Conservation (phyloP, 2,888 invertebrate species). For the Teinopalpus imperialis region DNA sequence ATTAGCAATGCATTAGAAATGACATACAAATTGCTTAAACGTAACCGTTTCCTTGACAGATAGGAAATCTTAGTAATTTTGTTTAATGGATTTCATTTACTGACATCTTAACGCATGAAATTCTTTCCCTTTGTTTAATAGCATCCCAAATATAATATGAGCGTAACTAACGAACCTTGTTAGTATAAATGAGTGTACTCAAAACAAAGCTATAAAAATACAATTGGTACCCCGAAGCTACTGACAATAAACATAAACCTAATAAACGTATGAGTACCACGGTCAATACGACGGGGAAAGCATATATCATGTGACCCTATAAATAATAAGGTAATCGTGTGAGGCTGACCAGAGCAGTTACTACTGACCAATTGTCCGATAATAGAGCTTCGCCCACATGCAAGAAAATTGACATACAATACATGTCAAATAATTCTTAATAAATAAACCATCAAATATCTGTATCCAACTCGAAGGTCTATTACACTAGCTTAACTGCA, state of each 20-base stretch:
- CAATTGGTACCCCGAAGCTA: slow-evolving; percentile 9
- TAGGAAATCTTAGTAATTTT: too few species aligned
- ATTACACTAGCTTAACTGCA: slow-evolving; percentile 15
- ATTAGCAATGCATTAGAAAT: too few species aligned
- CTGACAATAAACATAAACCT: slow-evolving; percentile 19
- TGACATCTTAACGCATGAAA: slow-evolving; percentile 6
- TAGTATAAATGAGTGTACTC: slow-evolving; percentile 21
- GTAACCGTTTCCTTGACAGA: too few species aligned
- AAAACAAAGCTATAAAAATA: slow-evolving; percentile 22
- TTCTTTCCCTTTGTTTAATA: slow-evolving; percentile 14
- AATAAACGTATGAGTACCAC: slow-evolving; percentile 5
- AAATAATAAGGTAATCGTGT: slow-evolving; percentile 33
- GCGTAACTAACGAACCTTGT: slow-evolving; percentile 25
- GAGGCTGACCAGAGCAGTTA: slow-evolving; percentile 38
- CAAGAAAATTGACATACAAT: slow-evolving; percentile 78
- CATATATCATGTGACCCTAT: slow-evolving; percentile 16
- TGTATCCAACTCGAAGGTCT: slow-evolving; percentile 18
- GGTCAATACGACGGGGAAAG: slow-evolving; percentile 31
- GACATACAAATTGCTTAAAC: too few species aligned
- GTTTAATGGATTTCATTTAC: too few species aligned
- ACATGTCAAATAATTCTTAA: slow-evolving; percentile 78
- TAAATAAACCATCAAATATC: slow-evolving; percentile 48
- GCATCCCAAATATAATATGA: slow-evolving; percentile 19
- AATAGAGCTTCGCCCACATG: slow-evolving; percentile 67
- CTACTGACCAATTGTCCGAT: slow-evolving; percentile 62